Conservation (phyloP, 2,113 vertebrate genomes). For the Gasterosteus aculeatus region DNA sequence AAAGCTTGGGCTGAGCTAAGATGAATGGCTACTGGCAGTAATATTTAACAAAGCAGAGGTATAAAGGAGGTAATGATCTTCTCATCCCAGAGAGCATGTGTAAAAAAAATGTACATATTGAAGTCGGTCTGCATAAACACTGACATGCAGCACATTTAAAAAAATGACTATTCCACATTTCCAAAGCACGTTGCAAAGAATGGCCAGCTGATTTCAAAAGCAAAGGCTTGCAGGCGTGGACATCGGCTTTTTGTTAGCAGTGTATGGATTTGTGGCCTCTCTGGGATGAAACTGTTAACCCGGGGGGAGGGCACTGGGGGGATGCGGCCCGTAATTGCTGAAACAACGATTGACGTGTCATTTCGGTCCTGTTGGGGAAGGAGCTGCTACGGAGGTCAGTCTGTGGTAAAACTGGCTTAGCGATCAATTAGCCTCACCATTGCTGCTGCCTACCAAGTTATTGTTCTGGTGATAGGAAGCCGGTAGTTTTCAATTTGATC, state of each 20-base stretch:
- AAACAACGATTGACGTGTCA: constrained; percentile 46
- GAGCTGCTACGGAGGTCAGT: constrained; percentile 14
- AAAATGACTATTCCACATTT: background rate
- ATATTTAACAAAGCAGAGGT: background rate
- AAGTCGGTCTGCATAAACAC: background rate
- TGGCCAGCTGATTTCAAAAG: background rate
- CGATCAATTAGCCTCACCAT: constrained; percentile 56
- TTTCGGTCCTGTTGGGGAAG: constrained; percentile 17
- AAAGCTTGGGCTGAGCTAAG: background rate
- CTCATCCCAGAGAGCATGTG: background rate
- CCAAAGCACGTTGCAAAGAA: background rate
- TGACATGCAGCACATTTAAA: background rate
- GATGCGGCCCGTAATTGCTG: constrained; percentile 46
- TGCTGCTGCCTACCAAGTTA: constrained; percentile 27
- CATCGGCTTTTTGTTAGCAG: constrained; percentile 3
- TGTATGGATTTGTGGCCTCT: constrained; percentile 35
- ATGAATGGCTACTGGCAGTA: background rate
- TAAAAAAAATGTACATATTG: too few relatives aligned
- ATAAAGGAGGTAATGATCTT: background rate
- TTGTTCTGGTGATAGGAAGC: constrained; percentile 25
- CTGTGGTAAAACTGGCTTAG: constrained; percentile 51
- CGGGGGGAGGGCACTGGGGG: constrained; percentile 34
- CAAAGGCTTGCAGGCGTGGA: constrained; percentile 6
- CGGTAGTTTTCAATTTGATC: background rate
- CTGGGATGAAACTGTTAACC: constrained; percentile 48